Conservation (phyloP, 2,888 invertebrate species). For the Lobophora halterata region DNA sequence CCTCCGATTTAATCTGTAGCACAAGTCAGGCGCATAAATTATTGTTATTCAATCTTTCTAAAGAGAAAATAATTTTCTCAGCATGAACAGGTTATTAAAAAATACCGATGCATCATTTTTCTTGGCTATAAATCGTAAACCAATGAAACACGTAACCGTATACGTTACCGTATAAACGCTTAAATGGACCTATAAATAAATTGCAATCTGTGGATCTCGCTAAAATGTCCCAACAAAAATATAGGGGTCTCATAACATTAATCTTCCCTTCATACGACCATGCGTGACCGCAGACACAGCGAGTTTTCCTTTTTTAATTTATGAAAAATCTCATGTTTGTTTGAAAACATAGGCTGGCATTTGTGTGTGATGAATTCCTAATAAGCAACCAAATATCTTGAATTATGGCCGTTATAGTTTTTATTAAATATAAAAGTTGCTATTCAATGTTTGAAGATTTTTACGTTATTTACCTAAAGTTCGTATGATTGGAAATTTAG, state of each 20-base stretch:
- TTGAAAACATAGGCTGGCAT: too few species aligned
- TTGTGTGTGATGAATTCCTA: too few species aligned
- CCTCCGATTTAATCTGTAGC: slow-evolving; percentile 43
- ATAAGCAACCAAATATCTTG: too few species aligned
- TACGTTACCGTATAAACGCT: slow-evolving; percentile 59
- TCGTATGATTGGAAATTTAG: too few species aligned
- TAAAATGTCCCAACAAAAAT: slow-evolving; percentile 66
- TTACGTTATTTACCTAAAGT: too few species aligned
- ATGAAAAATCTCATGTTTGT: slow-evolving; percentile 9
- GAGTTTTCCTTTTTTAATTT: slow-evolving; percentile 32
- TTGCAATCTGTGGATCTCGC: slow-evolving; percentile 63
- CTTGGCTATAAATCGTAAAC: slow-evolving; percentile 47
- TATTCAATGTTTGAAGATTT: too few species aligned
- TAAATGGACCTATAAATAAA: slow-evolving; percentile 67
- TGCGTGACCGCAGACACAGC: slow-evolving; percentile 36
- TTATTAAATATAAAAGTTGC: too few species aligned
- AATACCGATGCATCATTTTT: slow-evolving; percentile 41
- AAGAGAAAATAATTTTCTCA: too few species aligned
- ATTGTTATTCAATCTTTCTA: slow-evolving; percentile 32
- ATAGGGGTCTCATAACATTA: slow-evolving; percentile 63
- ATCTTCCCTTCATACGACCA: slow-evolving; percentile 58
- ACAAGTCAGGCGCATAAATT: slow-evolving; percentile 17
- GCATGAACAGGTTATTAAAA: too few species aligned
- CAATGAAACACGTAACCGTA: slow-evolving; percentile 59
- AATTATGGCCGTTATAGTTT: too few species aligned